Evolutionary conservation across 1,140 invertebrate species (phyloP).

Genomic region (Panonychus citri): DNA sequence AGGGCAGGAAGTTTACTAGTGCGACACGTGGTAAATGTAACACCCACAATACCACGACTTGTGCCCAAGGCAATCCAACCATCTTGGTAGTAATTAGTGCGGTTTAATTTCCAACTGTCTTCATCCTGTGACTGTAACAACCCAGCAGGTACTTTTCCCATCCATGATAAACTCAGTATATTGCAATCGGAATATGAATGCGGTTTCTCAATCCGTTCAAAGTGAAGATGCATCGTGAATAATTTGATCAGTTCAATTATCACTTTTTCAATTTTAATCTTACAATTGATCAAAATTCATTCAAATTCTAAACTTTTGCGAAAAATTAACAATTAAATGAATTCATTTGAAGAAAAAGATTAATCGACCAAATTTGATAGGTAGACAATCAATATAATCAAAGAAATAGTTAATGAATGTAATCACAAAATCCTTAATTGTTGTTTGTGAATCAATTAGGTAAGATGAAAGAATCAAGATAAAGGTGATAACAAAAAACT

Average conservation of each 20-base stretch:
- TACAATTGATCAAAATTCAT: too few species aligned
- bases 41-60: constrained; percentile 72
- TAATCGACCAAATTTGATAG: too few species aligned
- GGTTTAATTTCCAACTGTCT: constrained; percentile 51
- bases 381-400: too few species aligned
- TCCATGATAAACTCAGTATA: constrained; percentile 83
- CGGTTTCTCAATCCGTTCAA: constrained; percentile 72
- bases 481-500: too few species aligned
- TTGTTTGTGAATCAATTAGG: too few species aligned
- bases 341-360: too few species aligned
- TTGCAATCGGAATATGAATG: constrained; percentile 61
- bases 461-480: too few species aligned
- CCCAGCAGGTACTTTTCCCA: constrained; percentile 88
- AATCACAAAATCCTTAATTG: too few species aligned
- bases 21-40: constrained; percentile 82
- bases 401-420: too few species aligned
- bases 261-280: too few species aligned
- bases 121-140: constrained; percentile 43
- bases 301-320: too few species aligned
- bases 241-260: background rate
- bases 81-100: constrained; percentile 87
- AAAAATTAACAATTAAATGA: too few species aligned
- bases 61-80: constrained; percentile 95
- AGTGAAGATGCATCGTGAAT: constrained; percentile 32
- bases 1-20: constrained; percentile 30